Evolutionary conservation across 2,797 vertebrate genomes (phyloP).

Genomic region (Zalophus californianus): DNA sequence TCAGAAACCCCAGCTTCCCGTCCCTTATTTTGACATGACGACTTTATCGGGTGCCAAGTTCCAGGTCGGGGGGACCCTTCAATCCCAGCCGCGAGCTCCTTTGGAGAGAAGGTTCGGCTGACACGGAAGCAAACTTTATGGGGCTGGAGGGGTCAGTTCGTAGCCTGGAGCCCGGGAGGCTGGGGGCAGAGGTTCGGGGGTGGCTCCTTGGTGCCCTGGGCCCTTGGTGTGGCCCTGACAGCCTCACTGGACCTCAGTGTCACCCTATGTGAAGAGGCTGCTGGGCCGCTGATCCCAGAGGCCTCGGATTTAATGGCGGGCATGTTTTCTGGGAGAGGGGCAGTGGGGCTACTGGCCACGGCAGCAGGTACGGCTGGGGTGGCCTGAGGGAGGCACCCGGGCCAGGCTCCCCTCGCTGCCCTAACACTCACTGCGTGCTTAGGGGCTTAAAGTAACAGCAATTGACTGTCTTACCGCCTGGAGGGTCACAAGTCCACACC

Average conservation of each 20-base stretch:
- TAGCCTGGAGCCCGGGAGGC: not conserved
- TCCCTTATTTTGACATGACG: constrained; percentile 50
- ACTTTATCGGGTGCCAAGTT: constrained; percentile 59
- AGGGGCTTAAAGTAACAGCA: not conserved
- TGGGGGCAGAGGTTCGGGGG: not conserved
- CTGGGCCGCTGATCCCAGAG: not conserved
- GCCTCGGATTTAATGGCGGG: not conserved
- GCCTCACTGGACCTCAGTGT: not conserved
- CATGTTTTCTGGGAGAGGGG: accelerated
- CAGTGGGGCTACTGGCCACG: accelerated
- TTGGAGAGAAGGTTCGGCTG: not conserved
- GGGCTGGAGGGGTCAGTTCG: not conserved
- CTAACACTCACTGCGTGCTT: accelerated
- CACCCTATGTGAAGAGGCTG: not conserved
- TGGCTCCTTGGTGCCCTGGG: not conserved
- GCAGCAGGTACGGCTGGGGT: not conserved
- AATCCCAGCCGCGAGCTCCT: no score
- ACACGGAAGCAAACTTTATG: accelerated
- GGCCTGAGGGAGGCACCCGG: accelerated
- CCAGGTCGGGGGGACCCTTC: constrained; percentile 1
- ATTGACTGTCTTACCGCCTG: accelerated
- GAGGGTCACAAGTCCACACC: not conserved
- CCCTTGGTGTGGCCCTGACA: not conserved
- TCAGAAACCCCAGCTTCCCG: constrained; percentile 17
- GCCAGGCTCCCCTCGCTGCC: no score